A percentile compares a stretch with the other conserved stretches of the same genome.
phyloP scores from a whole-genome alignment of 2,797 vertebrate species.

The Dendrocincla tyrannina region DNA sequence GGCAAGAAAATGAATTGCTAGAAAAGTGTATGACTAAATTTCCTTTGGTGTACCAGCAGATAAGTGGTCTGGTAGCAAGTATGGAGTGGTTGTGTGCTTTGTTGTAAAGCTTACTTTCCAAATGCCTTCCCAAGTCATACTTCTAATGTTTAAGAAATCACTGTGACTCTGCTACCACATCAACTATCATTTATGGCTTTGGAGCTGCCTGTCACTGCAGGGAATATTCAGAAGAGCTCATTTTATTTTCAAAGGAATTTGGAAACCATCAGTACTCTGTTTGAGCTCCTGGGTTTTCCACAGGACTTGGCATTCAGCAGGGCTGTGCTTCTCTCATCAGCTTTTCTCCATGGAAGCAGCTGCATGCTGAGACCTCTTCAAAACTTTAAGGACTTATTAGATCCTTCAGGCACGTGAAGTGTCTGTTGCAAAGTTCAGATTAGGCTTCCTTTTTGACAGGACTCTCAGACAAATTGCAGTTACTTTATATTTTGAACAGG shows the following conservation, averaged over 20 bases:
- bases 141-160: background rate
- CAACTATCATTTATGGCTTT: background rate
- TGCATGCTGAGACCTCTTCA: background rate
- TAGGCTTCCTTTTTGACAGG: background rate
- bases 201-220: background rate
- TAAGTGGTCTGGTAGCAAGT: background rate
- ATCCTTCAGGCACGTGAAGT: background rate
- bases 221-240: background rate
- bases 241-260: conserved; percentile 30
- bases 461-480: background rate
- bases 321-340: background rate
- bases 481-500: background rate
- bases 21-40: background rate
- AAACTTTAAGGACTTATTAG: background rate
- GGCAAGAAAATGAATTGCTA: background rate
- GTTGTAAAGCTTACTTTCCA: background rate
- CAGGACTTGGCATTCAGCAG: background rate
- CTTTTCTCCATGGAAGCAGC: background rate
- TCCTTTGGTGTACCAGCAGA: background rate
- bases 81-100: background rate
- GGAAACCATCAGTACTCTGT: background rate
- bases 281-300: background rate
- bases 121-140: background rate
- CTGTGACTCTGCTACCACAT: background rate
- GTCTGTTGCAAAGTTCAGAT: background rate